These are phyloP conservation scores for Adineta ricciae DNA, from an alignment of 2,888 invertebrate genomes.

Conservation along the genomic window DNA sequence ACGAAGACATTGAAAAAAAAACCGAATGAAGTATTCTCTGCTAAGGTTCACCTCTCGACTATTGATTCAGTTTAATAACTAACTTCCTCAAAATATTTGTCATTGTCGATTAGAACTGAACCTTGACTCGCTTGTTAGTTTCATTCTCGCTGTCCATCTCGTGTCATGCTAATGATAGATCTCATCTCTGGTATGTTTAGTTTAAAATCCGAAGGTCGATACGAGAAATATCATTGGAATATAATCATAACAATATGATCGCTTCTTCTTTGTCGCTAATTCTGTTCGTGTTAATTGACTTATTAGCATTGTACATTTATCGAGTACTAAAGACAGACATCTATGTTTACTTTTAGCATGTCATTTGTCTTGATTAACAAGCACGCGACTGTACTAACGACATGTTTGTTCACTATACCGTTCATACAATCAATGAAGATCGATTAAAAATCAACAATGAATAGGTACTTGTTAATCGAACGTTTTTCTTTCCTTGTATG, in stretches of 20 bases:
- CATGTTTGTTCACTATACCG: not conserved
- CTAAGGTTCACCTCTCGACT: not conserved
- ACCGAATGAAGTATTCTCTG: not conserved
- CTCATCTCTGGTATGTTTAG: not conserved
- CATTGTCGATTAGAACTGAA: not conserved
- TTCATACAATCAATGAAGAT: not conserved
- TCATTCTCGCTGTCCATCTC: not conserved
- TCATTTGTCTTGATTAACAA: constrained; percentile 2
- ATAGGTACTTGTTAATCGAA: not conserved
- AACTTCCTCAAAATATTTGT: not conserved
- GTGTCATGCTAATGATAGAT: not conserved
- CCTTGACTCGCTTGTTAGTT: not conserved
- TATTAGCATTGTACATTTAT: not conserved
- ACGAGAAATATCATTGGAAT: not conserved
- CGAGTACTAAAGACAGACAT: not conserved
- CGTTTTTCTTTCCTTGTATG: not conserved
- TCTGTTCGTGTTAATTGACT: not conserved
- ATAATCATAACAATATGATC: not conserved
- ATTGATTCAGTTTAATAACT: too few species aligned
- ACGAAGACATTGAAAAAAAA: not conserved
- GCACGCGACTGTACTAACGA: not conserved
- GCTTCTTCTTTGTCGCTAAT: not conserved
- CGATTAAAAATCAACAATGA: not conserved
- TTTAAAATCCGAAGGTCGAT: not conserved
- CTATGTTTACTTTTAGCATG: not conserved